phyloP scores from a whole-genome alignment of 2,113 vertebrate species.

The Empidonax alnorum region DNA sequence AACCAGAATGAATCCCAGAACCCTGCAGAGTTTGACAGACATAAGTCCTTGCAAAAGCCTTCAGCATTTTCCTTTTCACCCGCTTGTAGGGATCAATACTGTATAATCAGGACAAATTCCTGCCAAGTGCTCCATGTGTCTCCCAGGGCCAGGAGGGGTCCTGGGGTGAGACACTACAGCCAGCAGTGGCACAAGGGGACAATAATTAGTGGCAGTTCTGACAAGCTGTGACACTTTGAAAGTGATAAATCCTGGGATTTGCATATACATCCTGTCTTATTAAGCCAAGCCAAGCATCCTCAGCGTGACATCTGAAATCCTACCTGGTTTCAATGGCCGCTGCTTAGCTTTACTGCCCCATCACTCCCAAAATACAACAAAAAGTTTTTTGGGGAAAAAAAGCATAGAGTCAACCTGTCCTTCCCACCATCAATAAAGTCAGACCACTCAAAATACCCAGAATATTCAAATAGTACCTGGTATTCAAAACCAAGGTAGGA shows the following conservation, averaged over 20 bases:
- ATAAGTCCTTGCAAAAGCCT: neutral
- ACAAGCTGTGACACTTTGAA: neutral
- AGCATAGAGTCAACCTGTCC: rapidly evolving
- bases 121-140: neutral
- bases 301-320: neutral
- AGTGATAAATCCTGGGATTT: neutral
- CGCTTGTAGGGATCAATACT: neutral
- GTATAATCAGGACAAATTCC: neutral
- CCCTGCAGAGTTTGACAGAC: neutral
- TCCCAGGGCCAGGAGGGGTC: neutral
- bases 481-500: neutral
- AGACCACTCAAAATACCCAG: neutral
- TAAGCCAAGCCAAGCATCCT: neutral
- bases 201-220: neutral
- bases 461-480: neutral
- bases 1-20: neutral
- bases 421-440: neutral
- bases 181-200: neutral
- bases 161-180: neutral
- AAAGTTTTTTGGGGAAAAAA: neutral
- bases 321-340: neutral
- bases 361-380: neutral
- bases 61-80: neutral
- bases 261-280: neutral
- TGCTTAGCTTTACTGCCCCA: neutral